Evolutionary conservation across 2,797 vertebrate genomes (phyloP), one percentile per base, ranked within the genome.

Genomic region (Rallus crepitans): DNA sequence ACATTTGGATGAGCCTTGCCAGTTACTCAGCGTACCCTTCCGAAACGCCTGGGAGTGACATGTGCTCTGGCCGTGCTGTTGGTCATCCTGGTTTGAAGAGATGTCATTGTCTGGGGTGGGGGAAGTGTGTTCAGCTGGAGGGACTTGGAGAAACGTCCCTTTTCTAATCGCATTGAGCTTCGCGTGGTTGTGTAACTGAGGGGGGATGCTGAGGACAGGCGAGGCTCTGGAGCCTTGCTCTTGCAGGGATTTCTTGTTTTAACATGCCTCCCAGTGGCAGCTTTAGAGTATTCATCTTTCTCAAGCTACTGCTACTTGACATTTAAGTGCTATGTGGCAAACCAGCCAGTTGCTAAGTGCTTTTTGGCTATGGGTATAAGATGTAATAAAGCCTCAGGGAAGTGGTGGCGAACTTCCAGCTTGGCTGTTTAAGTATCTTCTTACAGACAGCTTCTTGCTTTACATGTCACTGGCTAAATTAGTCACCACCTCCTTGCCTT

Each of bases 361-460:
- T 87, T 82, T 84, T 90, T 95, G 92, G 95, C 82, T 81, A 4
- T 7, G 78, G 19, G 10, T 50, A 2, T 37, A 91, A 95, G 82
- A 95, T 83, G 78, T 78, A 93, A 96, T 90, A 91, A 95, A 94
- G 42, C 68, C 87, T 76, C 52, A 56, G 73, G 61, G 81, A 96
- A 78, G 25, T 24, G 24, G 56, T 40, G 47, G 83, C 84, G 59
- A 42, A 82, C 56, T 85, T 88, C 87, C 87, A 89, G 60, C 56
- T 87, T 53, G 81, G 61, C 31, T 87, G 23, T 70, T 95, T 87
- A 72, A 19, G 0, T 82, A 93, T 97, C 89, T 88, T 42, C 94
- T 97, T 96, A 94, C 93, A 79, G 70, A n/a, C 50, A 79, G 33
- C 76, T 91, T 89, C 56, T 96, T 95, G 91, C 86, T 97, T 79